Base-by-base conservation (phyloP, 2,113 vertebrate species). In the Heteronetta atricapilla region DNA sequence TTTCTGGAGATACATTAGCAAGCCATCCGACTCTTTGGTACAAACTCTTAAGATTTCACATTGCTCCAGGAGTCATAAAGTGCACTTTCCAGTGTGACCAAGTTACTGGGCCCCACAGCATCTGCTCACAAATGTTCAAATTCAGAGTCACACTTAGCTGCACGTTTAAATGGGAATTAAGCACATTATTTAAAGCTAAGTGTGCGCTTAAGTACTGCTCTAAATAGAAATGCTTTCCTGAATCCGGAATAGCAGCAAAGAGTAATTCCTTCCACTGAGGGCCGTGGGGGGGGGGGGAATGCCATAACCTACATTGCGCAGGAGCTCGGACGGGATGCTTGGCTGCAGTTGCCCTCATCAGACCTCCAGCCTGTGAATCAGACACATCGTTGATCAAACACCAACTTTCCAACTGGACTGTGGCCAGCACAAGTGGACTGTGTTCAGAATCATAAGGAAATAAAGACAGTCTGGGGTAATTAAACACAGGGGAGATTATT, bases 401-500 rank as follows among this genome's bases (percentile, higher is more conserved):
- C 78, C 72, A 90, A 36, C 56, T 87, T 91, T 88, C 80, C 90
- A 94, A 60, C 60, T 93, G 93, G 79, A 94, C 34, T 80, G 18
- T 2, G 1, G 90, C 93, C 93, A 96, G 89, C 74, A 36, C 48
- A 85, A 89, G 74, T 0, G 4, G 82, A 29, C 31, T 62, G 36
- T 73, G 82, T 86, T 95, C 95, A 70, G 84, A 89, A 70, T 79
- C 62, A 56, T 59, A 92, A 48, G 81, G 88, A 96, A 94, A 82
- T 91, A 93, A 90, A 96, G 94, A 80, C 77, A 87, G 62, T 55
- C 68, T 72, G 46, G 38, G 55, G 59, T 90, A 91, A 97, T 95
- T 95, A 96, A 96, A 92, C 92, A 96, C 88, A 77, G 77, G 89
- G 74, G 92, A 96, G 58, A 88, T 78, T 80, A n/a, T 95, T 96